Conservation (phyloP, 2,797 vertebrate genomes). For the Acanthornis magna region DNA sequence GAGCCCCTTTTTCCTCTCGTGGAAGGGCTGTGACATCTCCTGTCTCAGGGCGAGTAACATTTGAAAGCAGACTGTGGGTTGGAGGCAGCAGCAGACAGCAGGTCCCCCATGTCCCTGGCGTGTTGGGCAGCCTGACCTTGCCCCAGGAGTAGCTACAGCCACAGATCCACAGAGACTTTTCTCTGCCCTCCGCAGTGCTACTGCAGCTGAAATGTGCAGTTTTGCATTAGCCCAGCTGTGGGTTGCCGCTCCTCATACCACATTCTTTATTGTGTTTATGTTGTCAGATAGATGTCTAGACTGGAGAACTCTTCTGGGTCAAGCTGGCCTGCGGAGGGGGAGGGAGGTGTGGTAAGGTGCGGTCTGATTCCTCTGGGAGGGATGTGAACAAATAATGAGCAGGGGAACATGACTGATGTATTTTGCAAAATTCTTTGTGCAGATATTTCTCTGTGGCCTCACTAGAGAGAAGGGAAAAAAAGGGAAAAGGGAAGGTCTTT, state of each 20-base stretch:
- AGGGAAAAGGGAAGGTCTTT: background rate
- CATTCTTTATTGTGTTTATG: constrained; percentile 14
- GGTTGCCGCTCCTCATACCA: background rate
- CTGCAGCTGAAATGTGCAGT: background rate
- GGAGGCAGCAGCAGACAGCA: background rate
- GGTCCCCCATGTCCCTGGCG: fast-evolving
- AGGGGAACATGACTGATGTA: background rate
- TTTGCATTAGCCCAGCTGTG: background rate
- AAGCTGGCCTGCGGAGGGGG: background rate
- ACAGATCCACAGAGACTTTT: background rate
- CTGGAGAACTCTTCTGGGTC: background rate
- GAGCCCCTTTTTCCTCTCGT: background rate
- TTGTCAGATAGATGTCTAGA: background rate
- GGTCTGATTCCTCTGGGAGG: background rate
- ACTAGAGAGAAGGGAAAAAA: background rate
- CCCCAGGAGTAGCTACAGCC: background rate
- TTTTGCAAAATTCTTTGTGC: background rate
- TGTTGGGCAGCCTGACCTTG: background rate
- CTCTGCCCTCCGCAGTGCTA: background rate
- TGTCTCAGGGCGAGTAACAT: background rate
- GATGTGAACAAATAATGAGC: background rate
- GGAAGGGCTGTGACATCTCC: background rate
- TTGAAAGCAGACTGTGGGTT: background rate
- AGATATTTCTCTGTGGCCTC: background rate
- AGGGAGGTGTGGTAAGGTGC: background rate